Percentiles rank a stretch among this genome's conserved stretches.
Conservation (phyloP, 2,888 invertebrate genomes). For the Agrotis exclamationis region DNA sequence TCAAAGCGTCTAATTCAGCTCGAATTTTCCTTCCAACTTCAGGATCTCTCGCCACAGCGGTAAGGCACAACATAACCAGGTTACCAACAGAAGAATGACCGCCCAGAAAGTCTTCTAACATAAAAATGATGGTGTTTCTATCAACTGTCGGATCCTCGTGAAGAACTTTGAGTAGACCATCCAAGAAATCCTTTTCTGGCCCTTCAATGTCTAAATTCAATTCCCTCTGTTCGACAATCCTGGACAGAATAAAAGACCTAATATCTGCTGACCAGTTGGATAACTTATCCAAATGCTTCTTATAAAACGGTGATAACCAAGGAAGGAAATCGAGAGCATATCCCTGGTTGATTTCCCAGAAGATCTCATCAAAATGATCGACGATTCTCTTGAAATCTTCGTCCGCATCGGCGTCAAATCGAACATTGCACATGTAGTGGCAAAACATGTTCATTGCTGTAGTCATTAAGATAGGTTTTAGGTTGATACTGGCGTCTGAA, state of each 20-base stretch:
- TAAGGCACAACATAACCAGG: conserved; percentile 94
- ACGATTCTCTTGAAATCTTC: conserved; percentile 93
- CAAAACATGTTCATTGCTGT: conserved; percentile 96
- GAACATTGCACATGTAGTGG: conserved; percentile 96
- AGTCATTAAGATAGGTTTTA: conserved; percentile 94
- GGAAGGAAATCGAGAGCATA: conserved; percentile 97
- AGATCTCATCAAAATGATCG: conserved; percentile 95
- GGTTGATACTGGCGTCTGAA: conserved; percentile 85
- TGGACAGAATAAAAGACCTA: conserved; percentile 93
- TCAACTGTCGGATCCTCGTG: conserved; percentile 93
- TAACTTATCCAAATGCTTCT: conserved; percentile 92
- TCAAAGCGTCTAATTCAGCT: conserved; percentile 92
- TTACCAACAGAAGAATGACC: conserved; percentile 97
- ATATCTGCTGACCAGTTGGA: conserved; percentile 93
- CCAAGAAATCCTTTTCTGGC: conserved; percentile 94
- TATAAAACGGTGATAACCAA: conserved; percentile 94
- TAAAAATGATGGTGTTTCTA: conserved; percentile 95
- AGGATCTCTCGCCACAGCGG: conserved; percentile 93
- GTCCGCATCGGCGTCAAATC: conserved; percentile 93
- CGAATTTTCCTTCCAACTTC: conserved; percentile 93
- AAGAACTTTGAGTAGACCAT: conserved; percentile 94
- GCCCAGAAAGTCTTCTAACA: conserved; percentile 96
- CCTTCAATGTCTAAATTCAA: conserved; percentile 90
- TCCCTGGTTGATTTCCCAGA: conserved; percentile 98
- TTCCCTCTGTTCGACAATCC: conserved; percentile 92